Percentiles rank a stretch among this genome's conserved stretches.
phyloP scores from a whole-genome alignment of 2,888 invertebrate genomes.

The Mesorhabditis belari region DNA sequence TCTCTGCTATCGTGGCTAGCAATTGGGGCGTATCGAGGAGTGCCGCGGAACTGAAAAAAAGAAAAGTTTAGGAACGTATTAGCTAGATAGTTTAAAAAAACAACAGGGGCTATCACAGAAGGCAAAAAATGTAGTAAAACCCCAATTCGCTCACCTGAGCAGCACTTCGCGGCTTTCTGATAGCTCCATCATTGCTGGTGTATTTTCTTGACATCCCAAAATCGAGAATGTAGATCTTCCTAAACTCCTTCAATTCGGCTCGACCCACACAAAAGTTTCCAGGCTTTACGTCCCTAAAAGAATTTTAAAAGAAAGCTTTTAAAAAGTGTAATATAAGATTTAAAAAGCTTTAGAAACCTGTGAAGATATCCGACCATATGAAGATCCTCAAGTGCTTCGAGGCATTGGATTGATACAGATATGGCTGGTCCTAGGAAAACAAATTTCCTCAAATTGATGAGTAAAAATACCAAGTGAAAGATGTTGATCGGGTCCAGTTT shows the following conservation, averaged over 20 bases:
- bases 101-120: too few species aligned
- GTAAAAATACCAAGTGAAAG: slow-evolving; percentile 19
- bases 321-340: too few species aligned
- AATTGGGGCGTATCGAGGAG: slow-evolving; percentile 40
- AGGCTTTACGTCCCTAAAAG: slow-evolving; percentile 22
- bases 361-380: slow-evolving; percentile 35
- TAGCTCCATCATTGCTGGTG: slow-evolving; percentile 24
- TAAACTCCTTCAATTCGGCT: slow-evolving; percentile 32
- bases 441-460: not conserved
- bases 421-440: slow-evolving; percentile 31
- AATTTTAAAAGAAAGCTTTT: too few species aligned
- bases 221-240: slow-evolving; percentile 44
- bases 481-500: slow-evolving; percentile 24
- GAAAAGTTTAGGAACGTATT: too few species aligned
- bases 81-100: too few species aligned
- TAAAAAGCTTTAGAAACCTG: slow-evolving; percentile 5
- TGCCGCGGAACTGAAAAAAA: slow-evolving; percentile 28
- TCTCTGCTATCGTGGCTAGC: slow-evolving; percentile 33
- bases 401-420: slow-evolving; percentile 35
- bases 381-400: slow-evolving; percentile 46
- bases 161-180: slow-evolving; percentile 18
- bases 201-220: slow-evolving; percentile 40
- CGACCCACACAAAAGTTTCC: slow-evolving; percentile 45
- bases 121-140: too few species aligned
- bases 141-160: too few species aligned